phyloP scores from a whole-genome alignment of 2,797 vertebrate genomes.

The Clarias fuscus region DNA sequence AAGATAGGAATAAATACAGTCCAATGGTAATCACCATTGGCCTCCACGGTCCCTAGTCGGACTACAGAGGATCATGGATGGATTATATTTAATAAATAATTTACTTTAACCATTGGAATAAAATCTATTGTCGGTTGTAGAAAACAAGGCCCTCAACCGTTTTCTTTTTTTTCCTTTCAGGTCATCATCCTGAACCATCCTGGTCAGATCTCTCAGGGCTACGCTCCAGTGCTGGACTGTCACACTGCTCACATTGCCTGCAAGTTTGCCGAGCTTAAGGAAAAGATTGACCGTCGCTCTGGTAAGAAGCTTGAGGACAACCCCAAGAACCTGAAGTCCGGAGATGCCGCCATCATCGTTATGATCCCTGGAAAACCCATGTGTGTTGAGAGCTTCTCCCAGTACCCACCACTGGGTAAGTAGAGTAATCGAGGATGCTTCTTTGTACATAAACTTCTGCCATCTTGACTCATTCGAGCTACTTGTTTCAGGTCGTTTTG shows the following conservation, averaged over 20 bases:
- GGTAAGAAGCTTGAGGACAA: conserved; percentile 80
- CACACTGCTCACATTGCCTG: conserved; percentile 82
- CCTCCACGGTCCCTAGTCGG: too few relatives aligned
- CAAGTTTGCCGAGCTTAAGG: conserved; percentile 74
- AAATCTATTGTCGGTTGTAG: neutral
- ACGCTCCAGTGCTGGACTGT: conserved; percentile 78
- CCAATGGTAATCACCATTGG: too few relatives aligned
- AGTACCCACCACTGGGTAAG: conserved; percentile 78
- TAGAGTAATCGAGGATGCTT: neutral
- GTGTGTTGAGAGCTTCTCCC: conserved; percentile 78
- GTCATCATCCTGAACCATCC: conserved; percentile 84
- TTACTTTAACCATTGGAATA: neutral
- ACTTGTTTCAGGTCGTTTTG: conserved; percentile 69
- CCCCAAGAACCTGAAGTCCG: conserved; percentile 75
- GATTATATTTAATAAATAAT: neutral
- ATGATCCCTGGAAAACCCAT: conserved; percentile 77
- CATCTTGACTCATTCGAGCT: neutral
- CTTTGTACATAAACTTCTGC: neutral
- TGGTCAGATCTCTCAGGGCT: conserved; percentile 76
- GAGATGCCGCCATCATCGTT: conserved; percentile 73
- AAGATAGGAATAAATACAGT: too few relatives aligned
- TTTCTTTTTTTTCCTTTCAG: conserved; percentile 53
- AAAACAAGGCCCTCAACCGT: neutral
- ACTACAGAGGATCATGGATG: neutral
- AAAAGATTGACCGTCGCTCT: conserved; percentile 77